A percentile compares a stretch with the other conserved stretches of the same genome.
Evolutionary conservation across 2,888 invertebrate species (phyloP).

Genomic region (Molorchus minor): DNA sequence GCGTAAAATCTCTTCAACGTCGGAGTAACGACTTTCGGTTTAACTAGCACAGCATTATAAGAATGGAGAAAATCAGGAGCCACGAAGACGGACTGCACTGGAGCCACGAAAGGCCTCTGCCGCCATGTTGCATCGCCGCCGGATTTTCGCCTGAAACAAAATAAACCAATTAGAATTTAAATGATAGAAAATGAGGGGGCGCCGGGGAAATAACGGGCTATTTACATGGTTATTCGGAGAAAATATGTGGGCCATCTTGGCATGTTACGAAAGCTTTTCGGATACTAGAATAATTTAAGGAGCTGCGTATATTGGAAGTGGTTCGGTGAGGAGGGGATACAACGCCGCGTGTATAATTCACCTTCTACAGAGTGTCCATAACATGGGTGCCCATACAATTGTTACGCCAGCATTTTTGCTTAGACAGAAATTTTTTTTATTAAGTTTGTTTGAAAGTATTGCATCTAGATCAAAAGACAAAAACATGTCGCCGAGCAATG

Average conservation of each 20-base stretch:
- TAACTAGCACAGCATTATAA: conserved; percentile 59
- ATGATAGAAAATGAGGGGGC: conserved; percentile 10
- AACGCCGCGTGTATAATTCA: too few relatives aligned
- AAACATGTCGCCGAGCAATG: too few relatives aligned
- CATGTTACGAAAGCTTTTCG: background rate
- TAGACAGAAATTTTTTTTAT: too few relatives aligned
- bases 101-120: conserved; percentile 61
- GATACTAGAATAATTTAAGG: background rate
- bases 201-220: conserved; percentile 8
- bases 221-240: conserved; percentile 18
- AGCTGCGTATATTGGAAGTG: background rate
- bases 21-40: too few relatives aligned
- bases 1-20: too few relatives aligned
- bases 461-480: too few relatives aligned
- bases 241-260: background rate
- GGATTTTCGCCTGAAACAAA: conserved; percentile 64
- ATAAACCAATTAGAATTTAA: conserved; percentile 22
- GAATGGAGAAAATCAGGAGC: conserved; percentile 57
- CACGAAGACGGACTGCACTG: conserved; percentile 62
- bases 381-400: too few relatives aligned
- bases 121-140: conserved; percentile 66
- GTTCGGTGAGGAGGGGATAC: too few relatives aligned
- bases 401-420: too few relatives aligned
- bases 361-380: too few relatives aligned
- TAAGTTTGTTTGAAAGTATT: too few relatives aligned